phyloP scores from a whole-genome alignment of 2,797 vertebrate genomes.

The Cyprinella venusta region DNA sequence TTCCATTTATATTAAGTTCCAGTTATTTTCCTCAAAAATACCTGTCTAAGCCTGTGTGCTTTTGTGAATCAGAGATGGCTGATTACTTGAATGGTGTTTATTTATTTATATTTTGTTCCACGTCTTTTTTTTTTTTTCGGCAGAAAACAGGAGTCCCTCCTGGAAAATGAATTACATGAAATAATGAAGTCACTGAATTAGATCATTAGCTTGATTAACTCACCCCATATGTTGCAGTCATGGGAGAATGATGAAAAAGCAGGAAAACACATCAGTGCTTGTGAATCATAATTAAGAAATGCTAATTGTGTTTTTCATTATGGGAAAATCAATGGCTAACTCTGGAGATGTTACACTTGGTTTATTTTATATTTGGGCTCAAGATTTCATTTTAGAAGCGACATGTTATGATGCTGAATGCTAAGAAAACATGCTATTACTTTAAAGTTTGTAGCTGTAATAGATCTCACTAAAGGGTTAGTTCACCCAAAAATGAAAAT shows the following conservation, averaged over 20 bases:
- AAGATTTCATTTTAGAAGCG: slow-evolving; percentile 54
- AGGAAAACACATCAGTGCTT: slow-evolving; percentile 59
- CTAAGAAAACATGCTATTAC: neutral
- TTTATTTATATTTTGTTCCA: slow-evolving; percentile 53
- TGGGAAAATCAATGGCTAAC: slow-evolving; percentile 60
- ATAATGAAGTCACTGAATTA: slow-evolving; percentile 65
- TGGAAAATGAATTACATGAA: slow-evolving; percentile 63
- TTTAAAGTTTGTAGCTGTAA: neutral
- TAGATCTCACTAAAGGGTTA: no score
- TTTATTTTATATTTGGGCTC: slow-evolving; percentile 55
- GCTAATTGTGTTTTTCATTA: slow-evolving; percentile 69
- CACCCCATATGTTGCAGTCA: slow-evolving; percentile 69
- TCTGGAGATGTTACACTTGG: slow-evolving; percentile 59
- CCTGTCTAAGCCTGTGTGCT: neutral
- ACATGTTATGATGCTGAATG: slow-evolving; percentile 21
- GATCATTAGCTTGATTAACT: slow-evolving; percentile 73
- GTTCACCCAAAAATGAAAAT: no score
- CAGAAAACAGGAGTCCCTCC: slow-evolving; percentile 53
- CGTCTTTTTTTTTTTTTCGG: slow-evolving; percentile 20
- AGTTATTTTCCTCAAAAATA: slow-evolving; percentile 3
- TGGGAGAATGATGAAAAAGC: slow-evolving; percentile 63
- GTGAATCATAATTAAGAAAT: slow-evolving; percentile 72
- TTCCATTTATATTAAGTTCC: neutral
- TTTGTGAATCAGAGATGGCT: slow-evolving; percentile 12
- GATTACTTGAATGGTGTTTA: slow-evolving; percentile 17